Evolutionary conservation across 1,140 invertebrate genomes (phyloP).

Genomic region (Drosophila tani): DNA sequence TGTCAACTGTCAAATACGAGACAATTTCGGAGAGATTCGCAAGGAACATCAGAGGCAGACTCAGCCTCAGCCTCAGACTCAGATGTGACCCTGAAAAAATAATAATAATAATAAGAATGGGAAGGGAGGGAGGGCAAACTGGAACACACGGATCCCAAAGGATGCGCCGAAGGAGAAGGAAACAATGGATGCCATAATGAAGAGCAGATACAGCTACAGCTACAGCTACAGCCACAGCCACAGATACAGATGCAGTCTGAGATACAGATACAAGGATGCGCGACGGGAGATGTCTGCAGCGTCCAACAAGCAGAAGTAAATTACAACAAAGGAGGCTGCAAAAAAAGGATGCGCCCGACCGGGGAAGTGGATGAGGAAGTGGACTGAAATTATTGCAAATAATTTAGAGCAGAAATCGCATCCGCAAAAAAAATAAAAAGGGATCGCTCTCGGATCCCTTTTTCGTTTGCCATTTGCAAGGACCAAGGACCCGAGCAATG

Average conservation of each 20-base stretch:
- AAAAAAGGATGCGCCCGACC: conserved; percentile 31
- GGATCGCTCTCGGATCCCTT: conserved; percentile 66
- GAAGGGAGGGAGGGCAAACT: conserved; percentile 52
- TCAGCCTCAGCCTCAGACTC: conserved; percentile 21
- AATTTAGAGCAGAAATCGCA: conserved; percentile 82
- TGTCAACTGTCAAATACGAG: conserved; percentile 83
- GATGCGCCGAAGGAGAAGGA: conserved; percentile 47
- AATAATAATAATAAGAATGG: conserved; percentile 9
- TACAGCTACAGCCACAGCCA: conserved; percentile 14
- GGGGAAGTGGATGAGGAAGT: conserved; percentile 7
- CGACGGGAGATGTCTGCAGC: conserved; percentile 51
- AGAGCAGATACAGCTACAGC: conserved; percentile 49
- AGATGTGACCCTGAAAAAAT: conserved; percentile 71
- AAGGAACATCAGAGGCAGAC: conserved; percentile 20
- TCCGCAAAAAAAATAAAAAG: conserved; percentile 41
- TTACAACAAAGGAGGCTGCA: conserved; percentile 70
- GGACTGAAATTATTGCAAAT: conserved; percentile 79
- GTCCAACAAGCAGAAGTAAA: conserved; percentile 73
- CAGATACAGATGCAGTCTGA: conserved; percentile 27
- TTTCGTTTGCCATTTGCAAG: conserved; percentile 61
- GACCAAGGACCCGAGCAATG: background rate
- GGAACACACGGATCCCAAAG: conserved; percentile 64
- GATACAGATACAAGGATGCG: conserved; percentile 28
- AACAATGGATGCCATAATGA: conserved; percentile 76
- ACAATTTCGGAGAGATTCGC: conserved; percentile 51